Base-by-base conservation (phyloP, 1,140 invertebrate species). In the Drosophila orena region DNA sequence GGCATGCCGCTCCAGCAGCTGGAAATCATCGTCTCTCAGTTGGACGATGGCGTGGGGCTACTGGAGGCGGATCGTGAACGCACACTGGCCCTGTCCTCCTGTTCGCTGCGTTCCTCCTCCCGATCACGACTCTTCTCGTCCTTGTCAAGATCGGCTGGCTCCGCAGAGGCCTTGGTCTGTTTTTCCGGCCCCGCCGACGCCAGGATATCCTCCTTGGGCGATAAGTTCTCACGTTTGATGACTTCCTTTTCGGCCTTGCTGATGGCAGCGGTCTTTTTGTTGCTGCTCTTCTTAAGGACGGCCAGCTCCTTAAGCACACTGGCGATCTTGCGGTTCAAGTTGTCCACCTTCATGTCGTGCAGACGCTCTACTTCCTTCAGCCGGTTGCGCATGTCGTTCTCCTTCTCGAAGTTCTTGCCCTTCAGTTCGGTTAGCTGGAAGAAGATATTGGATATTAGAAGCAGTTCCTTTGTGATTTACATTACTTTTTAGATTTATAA, bases 381-480 rank as follows among this genome's bases (percentile, higher is more conserved):
- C 93, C 97, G 97, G 66, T 94, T 96, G 22, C 98, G 94, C 47
- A 97, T 93, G 79, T 98, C 97, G 50, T 95, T 96, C 91, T 98
- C 97, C 46, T 95, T 94, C 22, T 97, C 97, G 90, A 97, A 97
- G 88, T 98, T 96, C 92, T 97, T 96, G 10, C 98, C 97, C 93
- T 98, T 98, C 59, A 98, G 92, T 92, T 99, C 98, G 4, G 97
- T 98, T 74, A 98, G 97, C 97, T 98, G 71, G 68, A 77, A 15
- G 8, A 14, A n/a, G 24, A 38, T 14, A 12, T 14, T 37, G 12
- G 1, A 37, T 12, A 37, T 37, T 37, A 30, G 27, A 14, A 37
- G 27, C 10, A 14, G 35, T 14, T 37, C 12, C 35, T 37, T 37
- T 37, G 12, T 37, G 35, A 37, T 37, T 14, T 37, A 8, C 27